Evolutionary conservation across 2,113 vertebrate genomes (phyloP), one percentile per base, ranked within the genome.

Genomic region (Strigops habroptila): DNA sequence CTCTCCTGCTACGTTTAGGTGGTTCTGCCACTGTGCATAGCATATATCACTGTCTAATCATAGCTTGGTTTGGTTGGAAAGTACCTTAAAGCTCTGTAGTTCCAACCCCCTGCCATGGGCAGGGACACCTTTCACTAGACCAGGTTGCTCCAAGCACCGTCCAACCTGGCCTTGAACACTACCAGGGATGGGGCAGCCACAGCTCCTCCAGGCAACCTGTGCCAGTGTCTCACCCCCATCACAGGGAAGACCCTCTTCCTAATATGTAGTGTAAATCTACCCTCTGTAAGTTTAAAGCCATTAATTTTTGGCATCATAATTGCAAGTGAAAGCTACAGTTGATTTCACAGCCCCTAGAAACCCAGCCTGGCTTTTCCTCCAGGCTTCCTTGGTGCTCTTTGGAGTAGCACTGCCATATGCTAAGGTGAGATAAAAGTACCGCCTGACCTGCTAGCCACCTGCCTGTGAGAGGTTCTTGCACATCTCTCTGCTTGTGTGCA

Each of bases 391-490:
- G 70, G 2, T 19, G 64, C 25, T 12, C 4, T 11, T 13, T 21
- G 69, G 24, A 33, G 43, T 25, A 30, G 4, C 30, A 1, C 31
- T 49, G 43, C 35, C 33, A 2, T 30, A 15, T 49, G 68, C 49
- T 3, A 6, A 73, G 79, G 57, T 21, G 60, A 53, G 60, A 27
- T 14, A 2, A 7, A 41, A 12, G 22, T 9, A 30, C 64, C n/a
- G 2, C 6, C 70, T n/a, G 55, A 30, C 35, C 77, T 12, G 21
- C 60, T 62, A 63, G 6, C 17, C n/a, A 5, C 9, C 44, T 65
- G 65, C 44, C 44, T 25, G 0, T 1, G 17, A 14, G 37, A 15
- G 9, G 11, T 24, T 9, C 43, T 15, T 10, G 1, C 28, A n/a
- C 24, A 43, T 37, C 80, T 11, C 14, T 13, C 33, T 46, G 16